Evolutionary conservation across 2,113 vertebrate genomes (phyloP).

Genomic region (Sitta europaea): DNA sequence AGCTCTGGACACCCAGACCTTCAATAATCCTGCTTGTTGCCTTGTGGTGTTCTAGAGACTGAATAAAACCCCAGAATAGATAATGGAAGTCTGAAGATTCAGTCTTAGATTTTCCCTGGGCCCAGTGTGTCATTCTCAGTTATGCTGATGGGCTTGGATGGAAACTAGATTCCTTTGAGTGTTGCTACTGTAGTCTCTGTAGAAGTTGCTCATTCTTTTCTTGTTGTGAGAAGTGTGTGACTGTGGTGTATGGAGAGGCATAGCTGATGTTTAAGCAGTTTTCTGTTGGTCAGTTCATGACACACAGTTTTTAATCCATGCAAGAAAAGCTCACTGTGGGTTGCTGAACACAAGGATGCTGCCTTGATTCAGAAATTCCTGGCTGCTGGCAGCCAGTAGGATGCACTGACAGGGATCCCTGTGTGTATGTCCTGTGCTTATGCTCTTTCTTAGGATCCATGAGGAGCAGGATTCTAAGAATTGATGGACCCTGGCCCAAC

Average conservation of each 20-base stretch:
- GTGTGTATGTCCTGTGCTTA: neutral
- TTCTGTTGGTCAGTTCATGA: neutral
- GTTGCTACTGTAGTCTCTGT: neutral
- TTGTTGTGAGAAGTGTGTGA: neutral
- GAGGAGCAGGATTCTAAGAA: neutral
- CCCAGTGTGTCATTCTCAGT: neutral
- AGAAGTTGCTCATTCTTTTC: neutral
- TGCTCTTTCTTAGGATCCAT: neutral
- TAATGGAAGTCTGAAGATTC: neutral
- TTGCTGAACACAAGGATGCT: neutral
- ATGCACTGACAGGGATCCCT: neutral
- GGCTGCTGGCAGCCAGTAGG: neutral
- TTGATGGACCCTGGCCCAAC: neutral
- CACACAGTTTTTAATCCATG: accelerated
- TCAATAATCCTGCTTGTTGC: neutral
- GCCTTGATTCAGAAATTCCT: neutral
- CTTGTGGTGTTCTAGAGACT: neutral
- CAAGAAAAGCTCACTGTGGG: neutral
- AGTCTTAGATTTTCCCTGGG: neutral
- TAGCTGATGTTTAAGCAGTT: neutral
- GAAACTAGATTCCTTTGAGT: neutral
- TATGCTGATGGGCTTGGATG: neutral
- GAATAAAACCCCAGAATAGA: neutral
- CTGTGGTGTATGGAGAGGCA: neutral
- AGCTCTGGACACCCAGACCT: neutral